Evolutionary conservation across 2,113 vertebrate genomes (phyloP), one percentile per base, ranked within the genome.

Genomic region (Petaurus breviceps): DNA sequence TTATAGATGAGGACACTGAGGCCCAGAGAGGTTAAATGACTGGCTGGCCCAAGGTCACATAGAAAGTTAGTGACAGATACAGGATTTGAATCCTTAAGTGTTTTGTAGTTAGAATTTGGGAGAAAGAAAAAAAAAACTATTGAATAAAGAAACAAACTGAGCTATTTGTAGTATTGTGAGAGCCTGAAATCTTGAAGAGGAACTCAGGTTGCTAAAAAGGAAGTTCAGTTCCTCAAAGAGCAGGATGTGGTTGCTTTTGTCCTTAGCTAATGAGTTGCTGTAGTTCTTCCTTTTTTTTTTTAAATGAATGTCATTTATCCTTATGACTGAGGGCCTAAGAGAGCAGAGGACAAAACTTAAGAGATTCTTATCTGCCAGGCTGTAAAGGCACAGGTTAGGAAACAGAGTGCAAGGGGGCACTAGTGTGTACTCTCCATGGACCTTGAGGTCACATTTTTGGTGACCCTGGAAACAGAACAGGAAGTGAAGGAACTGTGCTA

Each of bases 241-340:
- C 94, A 91, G 90, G 77, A 94, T 28, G 25, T 91, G 90, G 92
- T 91, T 49, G 61, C 2, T n/a, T 93, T 43, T 84, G 51, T 54
- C n/a, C 1, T 12, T 8, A 26, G 0, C 0, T 3, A 1, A 2
- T 0, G 24, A 43, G 68, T 28, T 26, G 3, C 25, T 23, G 0
- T 0, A 1, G 8, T 19, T 91, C 4, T 3, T 51, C 55, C 8
- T 53, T 0, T 37, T 31, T 3, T 23, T 47, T 51, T 14, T 16
- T 52, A 47, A 50, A 51, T 49, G 89, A 22, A 28, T n/a, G 68
- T 14, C 19, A n/a, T 94, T 90, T 84, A 26, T 46, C 68, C 52
- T 47, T 7, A n/a, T 14, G 28, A 28, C 53, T 55, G 23, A 54
- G 68, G 0, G 25, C 23, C n/a, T 53, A 0, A 12, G 43, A 94